Evolutionary conservation across 1,140 invertebrate genomes (phyloP).

Genomic region (Aleiodes sp.): DNA sequence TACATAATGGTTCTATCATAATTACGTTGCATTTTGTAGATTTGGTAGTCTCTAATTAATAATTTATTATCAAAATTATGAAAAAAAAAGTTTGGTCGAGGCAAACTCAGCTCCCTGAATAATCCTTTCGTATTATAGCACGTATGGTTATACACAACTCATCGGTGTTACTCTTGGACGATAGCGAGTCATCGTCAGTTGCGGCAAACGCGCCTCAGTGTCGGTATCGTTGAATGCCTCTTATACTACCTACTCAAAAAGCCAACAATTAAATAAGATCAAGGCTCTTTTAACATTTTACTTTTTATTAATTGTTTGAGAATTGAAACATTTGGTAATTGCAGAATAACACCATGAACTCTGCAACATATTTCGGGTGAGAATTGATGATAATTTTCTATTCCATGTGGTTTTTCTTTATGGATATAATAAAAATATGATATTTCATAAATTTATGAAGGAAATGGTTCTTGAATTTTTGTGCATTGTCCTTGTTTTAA

Average conservation of each 20-base stretch:
- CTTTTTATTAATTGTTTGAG: neutral
- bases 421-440: too few relatives aligned
- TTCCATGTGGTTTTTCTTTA: too few relatives aligned
- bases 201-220: conserved; percentile 22
- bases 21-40: too few relatives aligned
- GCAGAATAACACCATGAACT: conserved; percentile 24
- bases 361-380: conserved; percentile 29
- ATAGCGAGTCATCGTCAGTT: conserved; percentile 23
- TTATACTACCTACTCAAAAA: neutral
- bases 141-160: conserved; percentile 33
- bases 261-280: neutral
- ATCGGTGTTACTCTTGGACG: neutral
- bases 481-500: too few relatives aligned
- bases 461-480: too few relatives aligned
- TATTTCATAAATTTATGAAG: too few relatives aligned
- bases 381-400: conserved; percentile 6
- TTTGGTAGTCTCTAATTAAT: too few relatives aligned
- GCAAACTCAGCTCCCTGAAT: neutral
- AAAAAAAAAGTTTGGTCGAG: neutral
- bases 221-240: conserved; percentile 23
- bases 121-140: neutral
- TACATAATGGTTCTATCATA: too few relatives aligned
- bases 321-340: neutral
- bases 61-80: too few relatives aligned
- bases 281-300: neutral